A percentile compares a stretch with the other conserved stretches of the same genome.
phyloP scores from a whole-genome alignment of 1,140 invertebrate genomes.

The Tetramorium simillimum region DNA sequence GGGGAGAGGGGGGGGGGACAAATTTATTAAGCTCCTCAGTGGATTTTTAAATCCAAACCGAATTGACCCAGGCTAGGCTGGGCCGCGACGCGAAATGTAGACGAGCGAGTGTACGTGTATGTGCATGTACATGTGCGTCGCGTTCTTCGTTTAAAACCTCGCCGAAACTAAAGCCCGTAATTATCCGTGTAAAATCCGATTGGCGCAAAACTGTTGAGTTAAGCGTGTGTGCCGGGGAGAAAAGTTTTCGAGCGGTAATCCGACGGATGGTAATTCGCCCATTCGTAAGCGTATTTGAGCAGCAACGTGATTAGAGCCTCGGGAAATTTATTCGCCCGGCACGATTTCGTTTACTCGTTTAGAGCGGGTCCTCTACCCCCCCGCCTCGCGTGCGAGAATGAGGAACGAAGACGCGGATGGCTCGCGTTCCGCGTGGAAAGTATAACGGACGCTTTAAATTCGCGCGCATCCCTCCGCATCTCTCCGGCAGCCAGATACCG shows the following conservation, averaged over 20 bases:
- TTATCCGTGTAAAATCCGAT: constrained; percentile 50
- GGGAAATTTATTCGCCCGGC: constrained; percentile 52
- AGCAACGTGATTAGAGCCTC: constrained; percentile 54
- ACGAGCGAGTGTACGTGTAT: not conserved
- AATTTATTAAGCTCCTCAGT: not conserved
- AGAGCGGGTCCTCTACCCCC: not conserved
- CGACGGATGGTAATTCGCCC: constrained; percentile 50
- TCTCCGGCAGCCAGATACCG: constrained; percentile 33
- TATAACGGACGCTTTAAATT: constrained; percentile 69
- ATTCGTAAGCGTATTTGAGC: constrained; percentile 53
- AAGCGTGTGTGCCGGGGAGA: constrained; percentile 36
- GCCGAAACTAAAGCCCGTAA: constrained; percentile 12
- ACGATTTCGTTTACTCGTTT: constrained; percentile 58
- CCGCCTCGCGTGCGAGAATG: not conserved
- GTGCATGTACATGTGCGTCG: no score
- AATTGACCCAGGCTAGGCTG: not conserved
- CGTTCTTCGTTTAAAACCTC: not conserved
- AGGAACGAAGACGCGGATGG: not conserved
- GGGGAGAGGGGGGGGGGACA: no score
- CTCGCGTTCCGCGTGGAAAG: constrained; percentile 40
- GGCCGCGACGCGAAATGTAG: not conserved
- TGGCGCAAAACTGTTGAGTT: constrained; percentile 50
- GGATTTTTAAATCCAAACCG: not conserved
- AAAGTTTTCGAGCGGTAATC: constrained; percentile 48
- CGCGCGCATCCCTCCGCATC: constrained; percentile 37